Percentiles rank a stretch among this genome's conserved stretches.
Conservation (phyloP, 2,113 vertebrate species). For the Myiozetetes cayanensis region DNA sequence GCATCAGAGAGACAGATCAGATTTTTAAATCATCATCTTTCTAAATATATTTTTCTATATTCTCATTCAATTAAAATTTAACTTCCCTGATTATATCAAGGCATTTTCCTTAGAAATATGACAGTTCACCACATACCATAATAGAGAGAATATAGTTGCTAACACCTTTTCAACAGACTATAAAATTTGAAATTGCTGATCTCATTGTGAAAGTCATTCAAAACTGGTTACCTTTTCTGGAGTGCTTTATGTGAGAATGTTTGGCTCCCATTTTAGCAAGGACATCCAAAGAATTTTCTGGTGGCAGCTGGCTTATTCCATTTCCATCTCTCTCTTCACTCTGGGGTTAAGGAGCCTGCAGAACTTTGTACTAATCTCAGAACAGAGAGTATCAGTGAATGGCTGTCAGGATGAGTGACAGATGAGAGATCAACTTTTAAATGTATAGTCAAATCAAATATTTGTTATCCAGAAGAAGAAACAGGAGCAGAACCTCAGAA, state of each 20-base stretch:
- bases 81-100: neutral
- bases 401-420: constrained; percentile 21
- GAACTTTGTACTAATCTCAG: neutral
- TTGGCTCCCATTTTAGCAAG: neutral
- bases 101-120: neutral
- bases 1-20: neutral
- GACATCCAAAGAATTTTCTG: neutral
- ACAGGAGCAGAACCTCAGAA: neutral
- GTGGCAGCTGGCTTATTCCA: neutral
- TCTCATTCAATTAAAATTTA: neutral
- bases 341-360: neutral
- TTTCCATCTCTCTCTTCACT: neutral
- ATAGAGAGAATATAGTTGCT: neutral
- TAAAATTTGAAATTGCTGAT: neutral
- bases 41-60: neutral
- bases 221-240: neutral
- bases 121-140: neutral
- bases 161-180: neutral
- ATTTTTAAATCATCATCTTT: neutral
- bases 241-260: neutral
- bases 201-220: neutral
- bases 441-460: constrained; percentile 25
- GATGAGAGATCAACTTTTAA: neutral
- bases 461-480: neutral
- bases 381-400: neutral